Base-by-base conservation (phyloP, 2,113 vertebrate species). In the Mesocricetus auratus region DNA sequence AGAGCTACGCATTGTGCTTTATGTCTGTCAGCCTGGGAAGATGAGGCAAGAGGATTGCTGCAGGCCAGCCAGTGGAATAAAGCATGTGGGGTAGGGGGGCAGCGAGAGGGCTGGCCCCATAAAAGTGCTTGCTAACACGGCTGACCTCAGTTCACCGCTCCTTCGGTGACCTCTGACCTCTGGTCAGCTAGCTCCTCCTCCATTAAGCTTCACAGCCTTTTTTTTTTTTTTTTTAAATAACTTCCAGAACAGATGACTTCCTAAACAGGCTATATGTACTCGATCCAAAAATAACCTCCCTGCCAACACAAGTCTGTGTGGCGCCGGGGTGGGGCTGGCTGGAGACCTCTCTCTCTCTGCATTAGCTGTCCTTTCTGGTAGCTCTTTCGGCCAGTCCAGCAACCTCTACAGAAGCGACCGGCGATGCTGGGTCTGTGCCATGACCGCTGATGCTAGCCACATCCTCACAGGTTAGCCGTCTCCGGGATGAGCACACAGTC, bases 171-270 rank as follows among this genome's bases (percentile, higher is more conserved):
- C 99, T 99, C 98, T 99, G 99, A 95, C 99, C 99, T 99, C 99
- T 99, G 95, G 98, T 99, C 94, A 99, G n/a, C n/a, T n/a, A n/a
- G n/a, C n/a, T n/a, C 99, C 98, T 99, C 99, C 97, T 99, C 99
- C 98, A 99, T 99, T 98, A 99, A 98, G 97, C 99, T 98, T 99
- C 99, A 97, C 99, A 99, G 95, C 99, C 99, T 97, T 99, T 99
- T 98, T 98, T 99, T 99, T 98, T 99, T n/a, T n/a, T n/a, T n/a
- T n/a, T n/a, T n/a, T n/a, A n/a, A n/a, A n/a, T 97, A 96, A 99
- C 99, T 98, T 99, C 99, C 99, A 99, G 98, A 97, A 99, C 99
- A 39, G 99, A 99, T 73, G 99, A 98, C 99, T 99, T 97, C 99
- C 98, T 94, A 99, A 99, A 91, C 96, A 99, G 98, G 97, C 99